Base-by-base conservation (phyloP, 2,797 vertebrate species). In the Molothrus ater region DNA sequence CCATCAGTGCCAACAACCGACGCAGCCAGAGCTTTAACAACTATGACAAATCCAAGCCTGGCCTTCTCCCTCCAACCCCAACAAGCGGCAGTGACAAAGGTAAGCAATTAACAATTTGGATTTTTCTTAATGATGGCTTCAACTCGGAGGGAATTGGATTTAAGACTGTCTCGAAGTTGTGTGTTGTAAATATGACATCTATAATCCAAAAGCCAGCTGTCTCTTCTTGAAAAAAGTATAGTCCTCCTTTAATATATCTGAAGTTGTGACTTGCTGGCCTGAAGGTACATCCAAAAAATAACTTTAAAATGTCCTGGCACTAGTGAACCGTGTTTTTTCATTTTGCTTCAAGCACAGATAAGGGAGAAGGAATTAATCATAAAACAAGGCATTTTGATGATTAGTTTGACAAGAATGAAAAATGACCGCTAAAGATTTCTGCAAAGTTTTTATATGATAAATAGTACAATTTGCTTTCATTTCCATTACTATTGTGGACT, bases 21-120 rank as follows among this genome's bases (percentile, higher is more conserved):
- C 99, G 99, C 92, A 99, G 99, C 96, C 99, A 99, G 98, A 99
- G 98, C 97, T 99, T 99, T 97, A 99, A 98, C 96, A 98, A 98
- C 94, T 98, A 98, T 0, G 99, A 99, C 96, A 99, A 99, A 98
- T 98, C 98, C 80, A 99, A 99, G 98, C 98, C 98, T 64, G 98
- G 96, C 31, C 96, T 97, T 95, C 96, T 98, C 45, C 98, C 98
- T 48, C 88, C 97, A 7, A 61, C 96, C 51, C 84, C 97, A 8
- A 19, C 95, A 20, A 92, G 97, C 94, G 95, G 61, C 97, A 96
- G 84, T 29, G 98, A 98, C 96, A 99, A 98, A 99, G 99, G 99
- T 99, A 97, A 94, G 98, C 76, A 10, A 31, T 6, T 21, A 4
- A 45, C 29, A 4, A 15, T 61, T 50, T 36, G 38, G 20, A 1